Evolutionary conservation across 2,888 invertebrate species (phyloP), one percentile per base, ranked within the genome.

Genomic region (Galerucella pusilla): DNA sequence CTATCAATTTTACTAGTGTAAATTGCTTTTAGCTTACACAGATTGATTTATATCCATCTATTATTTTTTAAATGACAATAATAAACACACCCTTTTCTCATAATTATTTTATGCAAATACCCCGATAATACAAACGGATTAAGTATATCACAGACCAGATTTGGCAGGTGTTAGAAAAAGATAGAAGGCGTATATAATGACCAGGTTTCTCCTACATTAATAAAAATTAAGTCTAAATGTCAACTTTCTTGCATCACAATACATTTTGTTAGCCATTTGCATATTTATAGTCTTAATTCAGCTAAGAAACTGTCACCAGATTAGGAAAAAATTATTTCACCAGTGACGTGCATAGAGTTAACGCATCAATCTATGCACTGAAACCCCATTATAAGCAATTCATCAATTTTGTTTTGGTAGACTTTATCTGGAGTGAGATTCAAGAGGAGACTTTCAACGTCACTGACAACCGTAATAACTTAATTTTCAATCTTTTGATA

Each of bases 1-100:
- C 72, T 57, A 66, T 76, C 75, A 79, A 77, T 78, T 77, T 74
- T 74, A 64, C 72, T 49, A 60, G 77, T 75, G 71, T 76, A 78
- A 79, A 79, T 80, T 79, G 75, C 74, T 75, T 75, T 72, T 70
- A 74, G 73, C 68, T 64, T 65, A 65, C 68, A 71, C 75, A 68
- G 78, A 79, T 78, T 74, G 78, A 78, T 78, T 78, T 78, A 77
- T 77, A 75, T 75, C 64, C 78, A 77, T 75, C 75, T 80, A 78
- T 70, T 75, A 72, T 79, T 80, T 80, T 79, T 77, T 64, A 73
- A 78, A 75, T 73, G 72, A 74, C 77, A 74, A 75, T 71, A 77
- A 79, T 71, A 75, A 79, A 78, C 78, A 76, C 78, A 70, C 77
- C 77, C 71, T 57, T 75, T 70, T 68, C 66, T 73, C 59, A 67